Base-by-base conservation (phyloP, 2,888 invertebrate species). In the Drosophila borealis region DNA sequence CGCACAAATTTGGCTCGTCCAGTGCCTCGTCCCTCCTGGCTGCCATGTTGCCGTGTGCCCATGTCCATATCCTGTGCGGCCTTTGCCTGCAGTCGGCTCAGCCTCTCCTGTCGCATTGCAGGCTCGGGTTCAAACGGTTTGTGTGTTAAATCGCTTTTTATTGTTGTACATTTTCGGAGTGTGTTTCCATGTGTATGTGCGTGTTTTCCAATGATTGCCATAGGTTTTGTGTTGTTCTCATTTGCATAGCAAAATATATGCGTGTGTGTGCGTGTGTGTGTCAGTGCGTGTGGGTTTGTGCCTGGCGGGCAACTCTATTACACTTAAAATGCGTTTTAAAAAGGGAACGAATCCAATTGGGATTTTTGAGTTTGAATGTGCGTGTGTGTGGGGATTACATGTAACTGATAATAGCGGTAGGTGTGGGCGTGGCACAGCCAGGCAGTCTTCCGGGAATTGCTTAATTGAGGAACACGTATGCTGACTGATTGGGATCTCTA, bases 311-410 rank as follows among this genome's bases (percentile, higher is more conserved):
- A 84, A 80, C 84, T 87, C 87, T 84, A 81, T 87, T 84, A 80
- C 87, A 75, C 83, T 84, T 81, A 81, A 87, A 82, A 81, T 84
- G 74, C 72, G 75, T 83, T 87, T 80, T 69, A 72, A 87, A 83
- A 83, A 71, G 66, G 70, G 68, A 68, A 76, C 73, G 68, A 77
- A 72, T 65, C 78, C 66, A 78, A 81, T 79, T 77, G 81, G 61
- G 69, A 45, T 37, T 61, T 61, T 48, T 13, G 33, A 64, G 53
- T 34, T 49, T 25, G 17, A 39, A 19, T 44, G 42, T 41, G 29
- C 9, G 25, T 25, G 21, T 13, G 8, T n/a, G 11, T 46, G 25
- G 10, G 48, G 13, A 14, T 11, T 10, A 13, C 65, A 45, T 66
- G 49, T 39, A 44, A 65, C 64, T 42, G 53, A 60, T 56, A 59